These are phyloP conservation scores for Magallana nippona DNA, from an alignment of 2,888 invertebrate species.

Conservation along the genomic window DNA sequence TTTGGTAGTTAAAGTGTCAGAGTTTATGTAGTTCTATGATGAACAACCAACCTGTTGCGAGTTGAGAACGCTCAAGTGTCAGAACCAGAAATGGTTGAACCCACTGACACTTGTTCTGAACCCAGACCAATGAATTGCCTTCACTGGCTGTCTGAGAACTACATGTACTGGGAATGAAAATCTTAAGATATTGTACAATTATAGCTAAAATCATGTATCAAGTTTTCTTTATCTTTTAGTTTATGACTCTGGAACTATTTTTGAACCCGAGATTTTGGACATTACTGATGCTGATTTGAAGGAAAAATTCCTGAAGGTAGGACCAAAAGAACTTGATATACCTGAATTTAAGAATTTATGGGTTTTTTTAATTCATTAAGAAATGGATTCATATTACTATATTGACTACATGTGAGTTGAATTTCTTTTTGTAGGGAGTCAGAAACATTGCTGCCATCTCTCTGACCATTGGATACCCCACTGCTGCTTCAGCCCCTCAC, in stretches of 20 bases:
- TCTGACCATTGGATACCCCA: constrained; percentile 96
- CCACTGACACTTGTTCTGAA: constrained; percentile 60
- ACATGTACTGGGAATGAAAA: too few species aligned
- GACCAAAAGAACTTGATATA: neutral
- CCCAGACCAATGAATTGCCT: constrained; percentile 57
- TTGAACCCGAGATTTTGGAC: constrained; percentile 97
- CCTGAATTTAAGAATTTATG: too few species aligned
- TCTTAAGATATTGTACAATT: neutral
- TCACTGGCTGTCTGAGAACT: constrained; percentile 58
- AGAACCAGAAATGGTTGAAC: constrained; percentile 71
- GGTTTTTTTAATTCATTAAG: neutral
- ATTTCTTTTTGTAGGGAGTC: constrained; percentile 86
- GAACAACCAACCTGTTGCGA: constrained; percentile 47
- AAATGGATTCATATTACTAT: too few species aligned
- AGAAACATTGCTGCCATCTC: constrained; percentile 96
- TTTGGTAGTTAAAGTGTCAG: neutral
- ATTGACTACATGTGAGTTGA: too few species aligned
- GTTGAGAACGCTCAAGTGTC: constrained; percentile 43
- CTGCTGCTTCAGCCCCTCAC: constrained; percentile 97
- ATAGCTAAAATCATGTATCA: neutral
- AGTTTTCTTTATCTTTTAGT: constrained; percentile 82
- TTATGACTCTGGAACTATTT: constrained; percentile 98
- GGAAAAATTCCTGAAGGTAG: constrained; percentile 85
- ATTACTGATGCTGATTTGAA: constrained; percentile 98
- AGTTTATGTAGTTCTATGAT: constrained; percentile 40